These are phyloP conservation scores for Falco biarmicus DNA, from an alignment of 2,797 vertebrate species.

Conservation along the genomic window DNA sequence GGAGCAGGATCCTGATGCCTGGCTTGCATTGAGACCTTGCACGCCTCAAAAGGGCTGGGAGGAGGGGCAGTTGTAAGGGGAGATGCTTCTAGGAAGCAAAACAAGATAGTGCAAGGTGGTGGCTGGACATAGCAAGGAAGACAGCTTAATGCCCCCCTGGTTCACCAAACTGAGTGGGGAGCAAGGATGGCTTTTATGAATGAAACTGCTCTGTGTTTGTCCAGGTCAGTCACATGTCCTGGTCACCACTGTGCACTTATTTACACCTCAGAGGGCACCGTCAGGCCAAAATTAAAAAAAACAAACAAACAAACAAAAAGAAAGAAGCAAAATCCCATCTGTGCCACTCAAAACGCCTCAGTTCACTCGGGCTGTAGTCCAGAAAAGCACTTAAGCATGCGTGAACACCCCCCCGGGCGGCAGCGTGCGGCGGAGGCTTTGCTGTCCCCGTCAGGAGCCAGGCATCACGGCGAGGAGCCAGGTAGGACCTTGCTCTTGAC, in stretches of 20 bases:
- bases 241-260: background rate
- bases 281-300: background rate
- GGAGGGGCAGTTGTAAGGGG: background rate
- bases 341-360: background rate
- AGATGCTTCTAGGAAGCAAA: background rate
- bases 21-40: background rate
- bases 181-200: background rate
- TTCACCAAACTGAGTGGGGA: background rate
- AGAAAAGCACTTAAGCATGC: background rate
- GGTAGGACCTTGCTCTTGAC: background rate
- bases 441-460: background rate
- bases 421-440: background rate
- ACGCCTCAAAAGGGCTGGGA: background rate
- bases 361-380: background rate
- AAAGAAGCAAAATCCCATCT: background rate
- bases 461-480: background rate
- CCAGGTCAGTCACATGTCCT: background rate
- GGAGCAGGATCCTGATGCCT: background rate
- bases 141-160: background rate
- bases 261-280: background rate
- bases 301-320: background rate
- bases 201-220: background rate
- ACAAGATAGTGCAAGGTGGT: background rate
- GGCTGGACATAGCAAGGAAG: background rate
- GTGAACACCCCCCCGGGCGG: rapidly evolving